These are phyloP conservation scores for Tenualosa thibaudeaui DNA, from an alignment of 2,797 vertebrate species.

Conservation along the genomic window DNA sequence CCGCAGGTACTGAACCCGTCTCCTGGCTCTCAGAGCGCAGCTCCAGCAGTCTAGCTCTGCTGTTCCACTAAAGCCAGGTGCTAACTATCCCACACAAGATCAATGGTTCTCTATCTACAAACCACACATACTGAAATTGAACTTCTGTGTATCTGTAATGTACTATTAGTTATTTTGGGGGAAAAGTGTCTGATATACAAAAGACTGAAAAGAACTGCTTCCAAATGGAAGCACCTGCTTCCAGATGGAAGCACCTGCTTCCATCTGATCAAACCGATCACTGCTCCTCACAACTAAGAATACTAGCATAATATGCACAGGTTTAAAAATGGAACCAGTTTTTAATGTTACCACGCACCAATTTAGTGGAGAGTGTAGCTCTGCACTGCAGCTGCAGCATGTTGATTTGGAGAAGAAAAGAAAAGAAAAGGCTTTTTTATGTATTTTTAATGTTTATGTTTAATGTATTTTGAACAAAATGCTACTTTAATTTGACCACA, in stretches of 20 bases:
- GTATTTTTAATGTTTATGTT: constrained; percentile 24
- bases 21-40: too few species aligned
- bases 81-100: not conserved
- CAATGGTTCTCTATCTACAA: not conserved
- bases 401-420: not conserved
- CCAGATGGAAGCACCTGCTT: not conserved
- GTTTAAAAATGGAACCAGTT: not conserved
- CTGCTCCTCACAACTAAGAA: not conserved
- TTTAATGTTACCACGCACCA: not conserved
- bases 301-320: not conserved
- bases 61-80: too few species aligned
- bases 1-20: not conserved
- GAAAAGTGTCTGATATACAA: not conserved
- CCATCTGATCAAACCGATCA: not conserved
- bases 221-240: too few species aligned
- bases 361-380: not conserved
- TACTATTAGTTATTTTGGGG: not conserved
- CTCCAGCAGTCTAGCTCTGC: too few species aligned
- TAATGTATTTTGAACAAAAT: constrained; percentile 16
- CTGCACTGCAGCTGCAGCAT: not conserved
- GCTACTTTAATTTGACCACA: constrained; percentile 2
- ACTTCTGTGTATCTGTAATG: not conserved
- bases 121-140: not conserved
- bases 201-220: too few species aligned
- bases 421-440: not conserved